Percentiles rank a stretch among this genome's conserved stretches.
Conservation (phyloP, 2,113 vertebrate species). For the Catharus minimus region DNA sequence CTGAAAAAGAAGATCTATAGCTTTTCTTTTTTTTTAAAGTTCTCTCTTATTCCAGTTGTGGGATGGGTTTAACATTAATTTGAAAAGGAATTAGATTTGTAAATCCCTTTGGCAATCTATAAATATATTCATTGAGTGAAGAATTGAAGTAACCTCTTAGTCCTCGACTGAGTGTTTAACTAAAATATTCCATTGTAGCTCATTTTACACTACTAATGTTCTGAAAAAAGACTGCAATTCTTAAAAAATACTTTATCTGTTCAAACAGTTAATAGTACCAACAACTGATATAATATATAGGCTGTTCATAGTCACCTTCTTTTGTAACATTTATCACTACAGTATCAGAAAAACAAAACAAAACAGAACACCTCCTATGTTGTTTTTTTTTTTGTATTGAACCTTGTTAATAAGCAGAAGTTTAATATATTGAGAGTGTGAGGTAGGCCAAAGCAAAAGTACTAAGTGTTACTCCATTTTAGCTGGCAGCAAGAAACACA, state of each 20-base stretch:
- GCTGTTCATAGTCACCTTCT: neutral
- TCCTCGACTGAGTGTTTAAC: neutral
- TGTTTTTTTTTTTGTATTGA: neutral
- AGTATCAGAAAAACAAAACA: neutral
- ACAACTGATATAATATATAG: neutral
- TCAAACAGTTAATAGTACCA: neutral
- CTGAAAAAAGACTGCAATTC: neutral
- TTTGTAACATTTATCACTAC: neutral
- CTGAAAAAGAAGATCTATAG: neutral
- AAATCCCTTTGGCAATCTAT: neutral
- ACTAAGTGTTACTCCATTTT: conserved; percentile 43
- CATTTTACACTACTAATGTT: neutral
- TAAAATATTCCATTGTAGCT: neutral
- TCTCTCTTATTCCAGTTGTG: neutral
- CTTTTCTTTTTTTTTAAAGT: neutral
- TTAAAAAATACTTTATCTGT: neutral
- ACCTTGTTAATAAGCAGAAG: neutral
- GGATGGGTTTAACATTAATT: neutral
- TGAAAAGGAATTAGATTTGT: neutral
- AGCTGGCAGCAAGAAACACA: neutral
- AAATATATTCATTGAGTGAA: conserved; percentile 4
- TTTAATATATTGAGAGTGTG: neutral
- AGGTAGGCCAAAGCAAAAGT: neutral
- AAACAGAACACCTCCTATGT: neutral
- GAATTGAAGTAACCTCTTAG: conserved; percentile 1